phyloP scores from a whole-genome alignment of 2,797 vertebrate species.

The Silurus aristotelis region DNA sequence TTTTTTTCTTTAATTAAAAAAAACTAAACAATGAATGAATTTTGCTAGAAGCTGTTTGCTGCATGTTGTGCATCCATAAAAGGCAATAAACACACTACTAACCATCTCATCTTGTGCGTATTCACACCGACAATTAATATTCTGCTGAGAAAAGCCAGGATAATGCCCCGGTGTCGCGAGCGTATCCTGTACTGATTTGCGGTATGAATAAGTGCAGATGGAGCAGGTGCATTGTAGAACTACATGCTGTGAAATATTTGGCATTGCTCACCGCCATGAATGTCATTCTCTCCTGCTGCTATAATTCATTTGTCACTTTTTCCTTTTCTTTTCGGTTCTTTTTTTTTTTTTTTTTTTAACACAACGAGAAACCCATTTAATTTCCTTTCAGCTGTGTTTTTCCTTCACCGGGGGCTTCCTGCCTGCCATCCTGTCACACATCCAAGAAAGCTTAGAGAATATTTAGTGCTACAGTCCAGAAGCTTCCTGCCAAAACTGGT shows the following conservation, averaged over 20 bases:
- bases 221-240: conserved; percentile 3
- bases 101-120: background rate
- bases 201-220: background rate
- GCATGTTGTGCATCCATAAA: background rate
- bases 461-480: background rate
- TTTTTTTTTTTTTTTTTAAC: background rate
- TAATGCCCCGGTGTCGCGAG: background rate
- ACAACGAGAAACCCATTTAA: conserved; percentile 3
- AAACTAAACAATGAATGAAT: too few species aligned
- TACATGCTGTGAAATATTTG: background rate
- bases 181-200: background rate
- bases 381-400: conserved; percentile 15
- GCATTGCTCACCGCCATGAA: background rate
- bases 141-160: background rate
- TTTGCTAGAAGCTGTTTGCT: too few species aligned
- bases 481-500: conserved; percentile 15
- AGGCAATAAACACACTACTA: background rate
- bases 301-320: conserved; percentile 4
- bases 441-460: conserved; percentile 18
- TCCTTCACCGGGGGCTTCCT: background rate
- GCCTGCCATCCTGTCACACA: background rate
- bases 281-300: conserved; percentile 2
- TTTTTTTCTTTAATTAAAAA: too few species aligned
- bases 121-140: background rate
- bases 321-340: background rate